Base-by-base conservation (phyloP, 2,113 vertebrate genomes). In the Larimichthys crocea region DNA sequence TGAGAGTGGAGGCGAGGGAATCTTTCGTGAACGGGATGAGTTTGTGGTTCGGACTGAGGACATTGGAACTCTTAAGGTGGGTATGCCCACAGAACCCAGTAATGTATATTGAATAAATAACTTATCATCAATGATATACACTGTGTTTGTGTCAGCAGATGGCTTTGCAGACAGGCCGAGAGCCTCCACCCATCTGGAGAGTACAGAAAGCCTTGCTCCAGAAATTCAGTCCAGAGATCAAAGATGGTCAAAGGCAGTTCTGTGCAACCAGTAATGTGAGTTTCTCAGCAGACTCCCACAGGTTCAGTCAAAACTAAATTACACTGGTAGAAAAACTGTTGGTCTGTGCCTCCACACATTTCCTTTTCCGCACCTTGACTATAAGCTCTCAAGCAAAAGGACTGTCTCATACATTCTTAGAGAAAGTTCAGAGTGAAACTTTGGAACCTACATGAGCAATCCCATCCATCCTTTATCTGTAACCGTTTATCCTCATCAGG, bases 261-360 rank as follows among this genome's bases (percentile, higher is more conserved):
- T 97, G 96, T 75, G 97, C 97, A 31, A 97, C 97, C 61, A 97
- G 96, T 91, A 97, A 97, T 11, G 97, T 97, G 92, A 97, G 96
- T 93, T 55, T 76, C 24, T 5, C 20, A 19, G 1, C 48, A 29
- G 11, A 57, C 7, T 44, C 2, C 17, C 48, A 48, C n/a, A 64
- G 46, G 16, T 60, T 42, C 2, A 10, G 1, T 20, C 31, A 20
- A 11, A 7, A 76, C 11, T 4, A 31, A n/a, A 44, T 42, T 6
- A 7, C 17, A 31, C 2, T 4, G 2, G 20, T 4, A 11, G 31
- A 10, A 14, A 14, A 68, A 10, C 55, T 57, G 52, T 19, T 55
- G 52, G n/a, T 55, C 20, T 56, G 26, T n/a, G 49, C 52, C 29
- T 31, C 29, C 29, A 31, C 4, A 31, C 29, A 31, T 31, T 31